These are phyloP conservation scores for Cheilosia scutellata DNA, from an alignment of 2,888 invertebrate genomes.

Conservation along the genomic window DNA sequence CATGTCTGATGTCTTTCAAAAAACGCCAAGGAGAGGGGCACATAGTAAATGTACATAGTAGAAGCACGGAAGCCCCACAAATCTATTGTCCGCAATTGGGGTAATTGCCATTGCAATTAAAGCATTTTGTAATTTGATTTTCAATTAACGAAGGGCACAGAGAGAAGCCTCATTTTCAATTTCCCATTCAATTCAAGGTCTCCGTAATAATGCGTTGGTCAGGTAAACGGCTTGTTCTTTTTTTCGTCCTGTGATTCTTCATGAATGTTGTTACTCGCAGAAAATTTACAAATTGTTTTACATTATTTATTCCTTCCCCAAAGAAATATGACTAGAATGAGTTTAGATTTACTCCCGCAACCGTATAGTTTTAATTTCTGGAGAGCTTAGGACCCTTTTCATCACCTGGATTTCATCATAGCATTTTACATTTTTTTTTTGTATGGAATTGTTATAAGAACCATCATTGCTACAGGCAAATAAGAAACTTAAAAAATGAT, in stretches of 20 bases:
- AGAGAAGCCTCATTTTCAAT: slow-evolving; percentile 23
- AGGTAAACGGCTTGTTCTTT: too few relatives aligned
- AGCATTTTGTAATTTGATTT: slow-evolving; percentile 67
- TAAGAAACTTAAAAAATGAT: too few relatives aligned
- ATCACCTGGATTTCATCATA: slow-evolving; percentile 17
- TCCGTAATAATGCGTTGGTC: background rate
- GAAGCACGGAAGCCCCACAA: slow-evolving; percentile 34
- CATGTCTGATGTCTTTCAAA: slow-evolving; percentile 38
- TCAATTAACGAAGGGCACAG: slow-evolving; percentile 9
- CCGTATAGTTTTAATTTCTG: slow-evolving; percentile 11
- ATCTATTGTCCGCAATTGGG: slow-evolving; percentile 49
- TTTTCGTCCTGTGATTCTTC: too few relatives aligned
- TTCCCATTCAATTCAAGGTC: slow-evolving; percentile 48
- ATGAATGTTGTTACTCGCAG: too few relatives aligned
- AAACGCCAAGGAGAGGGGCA: background rate
- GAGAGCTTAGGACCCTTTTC: slow-evolving; percentile 5
- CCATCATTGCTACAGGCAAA: too few relatives aligned
- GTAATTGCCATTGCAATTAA: slow-evolving; percentile 61
- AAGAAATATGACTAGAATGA: slow-evolving; percentile 26
- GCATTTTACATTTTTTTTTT: slow-evolving; percentile 37
- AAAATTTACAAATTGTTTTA: too few relatives aligned
- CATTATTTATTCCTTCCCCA: slow-evolving; percentile 8
- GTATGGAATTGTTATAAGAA: slow-evolving; percentile 28
- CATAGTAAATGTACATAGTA: background rate
- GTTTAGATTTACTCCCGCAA: slow-evolving; percentile 34